phyloP scores from a whole-genome alignment of 1,140 invertebrate genomes.

The Magallana ariakensis region DNA sequence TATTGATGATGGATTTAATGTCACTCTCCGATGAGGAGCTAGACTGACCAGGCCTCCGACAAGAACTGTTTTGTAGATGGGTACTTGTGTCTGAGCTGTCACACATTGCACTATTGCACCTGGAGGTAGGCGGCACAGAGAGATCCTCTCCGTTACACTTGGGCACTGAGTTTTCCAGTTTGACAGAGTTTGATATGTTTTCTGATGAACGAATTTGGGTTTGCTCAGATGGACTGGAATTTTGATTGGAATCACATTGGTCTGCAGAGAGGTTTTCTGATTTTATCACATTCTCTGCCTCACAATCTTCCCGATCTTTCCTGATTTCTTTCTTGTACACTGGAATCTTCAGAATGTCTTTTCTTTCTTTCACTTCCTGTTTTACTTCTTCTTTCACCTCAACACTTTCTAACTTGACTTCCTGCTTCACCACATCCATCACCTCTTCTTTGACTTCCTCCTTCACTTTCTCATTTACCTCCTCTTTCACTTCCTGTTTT shows the following conservation, averaged over 20 bases:
- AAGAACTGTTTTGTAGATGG: conserved; percentile 64
- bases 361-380: conserved; percentile 39
- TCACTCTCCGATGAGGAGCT: conserved; percentile 51
- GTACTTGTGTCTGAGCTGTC: conserved; percentile 40
- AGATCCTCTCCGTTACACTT: conserved; percentile 53
- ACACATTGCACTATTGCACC: conserved; percentile 45
- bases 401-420: conserved; percentile 37
- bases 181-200: conserved; percentile 41
- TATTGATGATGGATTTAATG: conserved; percentile 50
- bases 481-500: conserved; percentile 44
- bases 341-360: conserved; percentile 35
- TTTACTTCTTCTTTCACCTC: conserved; percentile 40
- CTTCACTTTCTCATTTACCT: conserved; percentile 43
- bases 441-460: conserved; percentile 20
- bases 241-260: conserved; percentile 31
- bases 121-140: conserved; percentile 50
- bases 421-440: neutral
- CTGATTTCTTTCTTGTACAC: conserved; percentile 40
- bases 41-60: conserved; percentile 66
- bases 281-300: conserved; percentile 40
- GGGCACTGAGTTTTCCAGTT: conserved; percentile 18
- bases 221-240: conserved; percentile 22
- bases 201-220: neutral
- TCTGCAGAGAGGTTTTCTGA: neutral
- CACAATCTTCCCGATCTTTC: conserved; percentile 20